Conservation (phyloP, 2,113 vertebrate genomes). For the Tenebrosternarchus preto region DNA sequence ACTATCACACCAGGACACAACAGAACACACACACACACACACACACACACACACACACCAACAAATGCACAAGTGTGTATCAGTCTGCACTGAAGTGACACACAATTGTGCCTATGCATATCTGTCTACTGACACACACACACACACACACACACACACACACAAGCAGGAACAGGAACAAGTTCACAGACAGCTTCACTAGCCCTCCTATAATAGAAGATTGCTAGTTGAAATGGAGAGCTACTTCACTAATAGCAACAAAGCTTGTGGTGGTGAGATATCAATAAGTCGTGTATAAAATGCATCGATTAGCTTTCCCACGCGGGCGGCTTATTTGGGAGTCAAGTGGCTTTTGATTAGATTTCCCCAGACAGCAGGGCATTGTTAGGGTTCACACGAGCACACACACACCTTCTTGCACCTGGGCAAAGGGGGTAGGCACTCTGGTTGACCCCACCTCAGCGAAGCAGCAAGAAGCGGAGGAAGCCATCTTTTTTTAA, state of each 20-base stretch:
- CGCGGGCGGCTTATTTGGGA: constrained; percentile 44
- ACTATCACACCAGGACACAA: constrained; percentile 29
- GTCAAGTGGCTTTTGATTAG: constrained; percentile 62
- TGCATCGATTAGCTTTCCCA: constrained; percentile 58
- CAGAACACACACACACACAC: constrained; percentile 16
- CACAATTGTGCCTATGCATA: neutral
- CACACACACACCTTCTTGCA: constrained; percentile 33
- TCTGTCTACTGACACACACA: neutral
- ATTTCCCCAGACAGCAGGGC: constrained; percentile 57
- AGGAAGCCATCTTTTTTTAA: constrained; percentile 64
- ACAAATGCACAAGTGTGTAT: constrained; percentile 15
- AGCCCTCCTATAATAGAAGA: constrained; percentile 35
- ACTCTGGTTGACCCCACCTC: neutral
- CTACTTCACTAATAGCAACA: constrained; percentile 7
- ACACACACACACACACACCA: constrained; percentile 24
- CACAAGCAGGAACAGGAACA: neutral
- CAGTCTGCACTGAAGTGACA: neutral
- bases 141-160: neutral
- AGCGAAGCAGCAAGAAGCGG: neutral
- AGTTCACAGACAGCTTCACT: neutral
- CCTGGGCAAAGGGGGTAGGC: neutral
- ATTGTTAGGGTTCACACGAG: constrained; percentile 43
- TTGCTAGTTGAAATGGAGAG: constrained; percentile 36
- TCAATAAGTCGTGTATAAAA: constrained; percentile 61
- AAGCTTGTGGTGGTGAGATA: constrained; percentile 29